Percentiles rank a stretch among this genome's conserved stretches.
phyloP scores from a whole-genome alignment of 1,140 invertebrate genomes.

The Macrobrachium nipponense region DNA sequence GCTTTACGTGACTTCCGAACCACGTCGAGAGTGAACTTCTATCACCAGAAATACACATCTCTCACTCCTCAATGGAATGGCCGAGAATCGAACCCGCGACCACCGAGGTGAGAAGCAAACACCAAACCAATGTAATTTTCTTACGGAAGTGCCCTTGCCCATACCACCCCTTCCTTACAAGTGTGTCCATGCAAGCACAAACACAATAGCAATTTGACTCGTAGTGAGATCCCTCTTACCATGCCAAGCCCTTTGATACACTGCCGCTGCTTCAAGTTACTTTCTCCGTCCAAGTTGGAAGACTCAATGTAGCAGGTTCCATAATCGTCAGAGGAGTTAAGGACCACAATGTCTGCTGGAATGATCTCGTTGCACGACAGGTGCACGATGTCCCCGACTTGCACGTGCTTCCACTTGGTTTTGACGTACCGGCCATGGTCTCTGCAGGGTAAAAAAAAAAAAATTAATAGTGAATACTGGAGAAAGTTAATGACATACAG shows the following conservation, averaged over 20 bases:
- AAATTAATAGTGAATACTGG: background rate
- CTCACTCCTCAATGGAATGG: too few relatives aligned
- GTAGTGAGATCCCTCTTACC: constrained; percentile 24
- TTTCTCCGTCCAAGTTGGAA: constrained; percentile 95
- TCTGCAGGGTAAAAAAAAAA: constrained; percentile 72
- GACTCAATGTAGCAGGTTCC: constrained; percentile 91
- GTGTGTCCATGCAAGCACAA: background rate
- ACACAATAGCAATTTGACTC: background rate
- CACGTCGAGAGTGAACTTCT: too few relatives aligned
- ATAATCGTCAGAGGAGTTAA: constrained; percentile 90
- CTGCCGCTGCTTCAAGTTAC: constrained; percentile 97
- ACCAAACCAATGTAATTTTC: too few relatives aligned
- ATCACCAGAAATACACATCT: too few relatives aligned
- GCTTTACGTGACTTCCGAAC: too few relatives aligned
- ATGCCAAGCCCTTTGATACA: constrained; percentile 77
- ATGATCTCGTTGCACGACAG: constrained; percentile 96
- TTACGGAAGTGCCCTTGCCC: too few relatives aligned
- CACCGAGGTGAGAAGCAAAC: too few relatives aligned
- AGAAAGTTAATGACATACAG: background rate
- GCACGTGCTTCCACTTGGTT: constrained; percentile 85
- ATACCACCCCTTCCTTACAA: too few relatives aligned
- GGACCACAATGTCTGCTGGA: constrained; percentile 92
- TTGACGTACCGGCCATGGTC: constrained; percentile 83
- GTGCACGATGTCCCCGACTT: constrained; percentile 95
- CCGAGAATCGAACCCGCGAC: too few relatives aligned